Base-by-base conservation (phyloP, 2,113 vertebrate species). In the Pachypanchax playfairii region DNA sequence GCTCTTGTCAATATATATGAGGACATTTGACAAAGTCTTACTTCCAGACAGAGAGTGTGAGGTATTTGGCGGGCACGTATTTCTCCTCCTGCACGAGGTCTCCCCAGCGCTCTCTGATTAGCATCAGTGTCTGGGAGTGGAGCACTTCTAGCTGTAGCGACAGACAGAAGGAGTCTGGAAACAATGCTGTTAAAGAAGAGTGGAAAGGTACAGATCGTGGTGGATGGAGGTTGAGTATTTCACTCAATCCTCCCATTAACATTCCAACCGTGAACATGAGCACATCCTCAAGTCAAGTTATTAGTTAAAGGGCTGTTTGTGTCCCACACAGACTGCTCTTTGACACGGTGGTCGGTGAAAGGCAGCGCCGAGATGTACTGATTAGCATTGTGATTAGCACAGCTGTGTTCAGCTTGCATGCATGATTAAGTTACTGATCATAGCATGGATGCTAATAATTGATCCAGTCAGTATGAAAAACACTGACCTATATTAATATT, bases 1-100 rank as follows among this genome's bases (percentile, higher is more conserved):
- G 26, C 9, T 17, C 12, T 18, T 50, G 38, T 25, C 4, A 11
- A 42, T 2, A 13, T 13, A 31, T 18, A 14, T 29, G 3, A 47
- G 6, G 6, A 21, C 2, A n/a, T 8, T 14, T 44, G 2, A 25
- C 21, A 1, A 65, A 11, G 31, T 65, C 97, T 93, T 96, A 99
- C 97, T 98, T 99, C 97, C 97, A 99, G 82, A 99, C 96, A 38
- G 93, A 90, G 24, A 99, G 93, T 0, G 94, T 96, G 77, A 99
- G 97, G 81, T 94, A 96, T 88, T 99, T 98, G 49, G 96, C 96
- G 3, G 96, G 93, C 43, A 95, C 70, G 28, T 99, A 99, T 77
- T 95, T 90, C 86, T 99, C 97, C 76, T 98, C 96, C 79, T 98
- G 97, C 67, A 99, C 97, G 42, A 99, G 93, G 88, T 99, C 97